Evolutionary conservation across 2,888 invertebrate species (phyloP).

Genomic region (Orchestes rusci): DNA sequence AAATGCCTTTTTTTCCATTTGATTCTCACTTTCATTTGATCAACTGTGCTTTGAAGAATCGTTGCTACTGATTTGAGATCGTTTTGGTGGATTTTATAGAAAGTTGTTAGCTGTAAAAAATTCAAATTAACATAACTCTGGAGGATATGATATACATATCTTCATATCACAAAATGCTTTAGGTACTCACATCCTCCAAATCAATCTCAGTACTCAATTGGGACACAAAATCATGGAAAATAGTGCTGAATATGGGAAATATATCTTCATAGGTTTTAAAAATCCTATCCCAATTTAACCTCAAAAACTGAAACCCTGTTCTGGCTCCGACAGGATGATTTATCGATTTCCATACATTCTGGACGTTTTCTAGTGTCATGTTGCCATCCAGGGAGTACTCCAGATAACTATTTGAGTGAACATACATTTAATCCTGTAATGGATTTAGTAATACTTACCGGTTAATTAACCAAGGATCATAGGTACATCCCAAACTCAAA

Average conservation of each 20-base stretch:
- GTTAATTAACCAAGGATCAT: conserved; percentile 47
- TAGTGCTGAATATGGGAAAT: conserved; percentile 36
- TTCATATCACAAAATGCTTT: background rate
- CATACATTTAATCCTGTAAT: background rate
- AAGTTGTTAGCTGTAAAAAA: conserved; percentile 37
- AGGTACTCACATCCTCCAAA: conserved; percentile 39
- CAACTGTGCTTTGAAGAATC: conserved; percentile 38
- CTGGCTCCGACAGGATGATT: conserved; percentile 37
- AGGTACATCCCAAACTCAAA: conserved; percentile 48
- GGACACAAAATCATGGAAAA: conserved; percentile 40
- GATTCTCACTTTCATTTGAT: conserved; percentile 39
- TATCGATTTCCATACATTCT: conserved; percentile 40
- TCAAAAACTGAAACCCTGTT: conserved; percentile 39
- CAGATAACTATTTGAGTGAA: conserved; percentile 34
- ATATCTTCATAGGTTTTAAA: conserved; percentile 37
- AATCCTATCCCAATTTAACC: conserved; percentile 39
- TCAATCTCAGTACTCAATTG: conserved; percentile 39
- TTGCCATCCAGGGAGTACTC: conserved; percentile 37
- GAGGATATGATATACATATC: background rate
- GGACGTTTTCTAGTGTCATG: conserved; percentile 37
- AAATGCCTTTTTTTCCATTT: conserved; percentile 38
- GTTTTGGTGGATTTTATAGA: conserved; percentile 38
- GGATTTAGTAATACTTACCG: conserved; percentile 39
- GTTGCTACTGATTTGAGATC: conserved; percentile 36
- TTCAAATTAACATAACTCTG: background rate